These are phyloP conservation scores for Hypanus sabinus DNA, from an alignment of 2,113 vertebrate genomes.

Conservation along the genomic window DNA sequence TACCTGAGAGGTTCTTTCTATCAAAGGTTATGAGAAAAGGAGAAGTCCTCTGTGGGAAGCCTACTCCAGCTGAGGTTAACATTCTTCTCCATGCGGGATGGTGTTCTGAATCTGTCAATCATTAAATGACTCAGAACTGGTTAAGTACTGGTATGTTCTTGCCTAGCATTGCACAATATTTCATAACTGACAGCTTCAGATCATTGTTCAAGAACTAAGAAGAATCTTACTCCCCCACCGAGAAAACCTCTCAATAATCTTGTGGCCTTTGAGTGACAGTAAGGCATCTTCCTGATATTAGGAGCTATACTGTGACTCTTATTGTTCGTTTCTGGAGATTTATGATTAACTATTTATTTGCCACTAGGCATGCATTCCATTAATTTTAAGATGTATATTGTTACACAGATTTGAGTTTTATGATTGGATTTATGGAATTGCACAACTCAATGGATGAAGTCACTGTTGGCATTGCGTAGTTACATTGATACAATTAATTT, in stretches of 20 bases:
- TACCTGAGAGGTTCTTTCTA: neutral
- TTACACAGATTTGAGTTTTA: neutral
- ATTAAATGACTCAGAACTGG: neutral
- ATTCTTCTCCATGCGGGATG: neutral
- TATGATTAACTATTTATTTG: neutral
- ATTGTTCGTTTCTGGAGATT: no score
- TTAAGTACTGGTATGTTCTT: neutral
- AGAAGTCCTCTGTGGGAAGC: neutral
- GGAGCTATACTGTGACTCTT: neutral
- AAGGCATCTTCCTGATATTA: neutral
- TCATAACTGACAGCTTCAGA: neutral
- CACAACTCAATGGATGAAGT: neutral
- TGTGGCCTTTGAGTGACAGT: neutral
- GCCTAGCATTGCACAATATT: neutral
- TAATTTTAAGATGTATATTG: neutral
- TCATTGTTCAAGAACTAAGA: neutral
- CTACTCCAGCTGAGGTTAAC: neutral
- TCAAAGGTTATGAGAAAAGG: neutral
- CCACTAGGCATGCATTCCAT: neutral
- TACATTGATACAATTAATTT: neutral
- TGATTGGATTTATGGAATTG: neutral
- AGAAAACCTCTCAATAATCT: neutral
- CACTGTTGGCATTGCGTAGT: neutral
- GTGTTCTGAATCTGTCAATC: constrained; percentile 12
- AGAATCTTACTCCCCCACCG: neutral